Evolutionary conservation across 2,888 invertebrate species (phyloP), one percentile per base, ranked within the genome.

Genomic region (Tuta absoluta): DNA sequence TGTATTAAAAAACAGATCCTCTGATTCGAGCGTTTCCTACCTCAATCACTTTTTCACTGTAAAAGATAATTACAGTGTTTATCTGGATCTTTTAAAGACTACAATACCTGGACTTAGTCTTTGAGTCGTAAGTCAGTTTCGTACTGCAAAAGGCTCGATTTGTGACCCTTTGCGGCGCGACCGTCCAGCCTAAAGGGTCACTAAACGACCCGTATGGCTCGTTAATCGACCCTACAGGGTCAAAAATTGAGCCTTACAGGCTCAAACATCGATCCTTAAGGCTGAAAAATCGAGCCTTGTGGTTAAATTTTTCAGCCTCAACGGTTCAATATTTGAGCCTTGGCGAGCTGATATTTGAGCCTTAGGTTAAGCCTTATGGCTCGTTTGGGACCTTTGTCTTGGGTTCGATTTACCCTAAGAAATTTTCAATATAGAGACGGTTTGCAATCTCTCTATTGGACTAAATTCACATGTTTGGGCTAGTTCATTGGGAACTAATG

Each of bases 1-100:
- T 28, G 28, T 28, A 28, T 53, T 28, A n/a, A n/a, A 28, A 28
- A 28, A 33, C 33, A 33, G 33, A 33, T 33, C 33, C 33, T 7
- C 19, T 33, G 57, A 33, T 33, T 28, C 33, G 28, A 33, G 57
- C 57, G 28, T 57, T 24, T 10, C 57, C 10, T 57, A 33, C 33
- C 57, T 37, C 57, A 33, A n/a, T 57, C 33, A 28, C 33, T 49
- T 8, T 33, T 33, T 10, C 19, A 49, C 19, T 21, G 21, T 49
- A 21, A 21, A 8, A 49, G n/a, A 17, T 11, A 4, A 10, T 17
- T 21, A 49, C 49, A 17, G 21, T 49, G n/a, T 19, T 21, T 2
- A 49, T 21, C 1, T 21, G 17, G 17, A 49, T 17, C 19, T 49
- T 49, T 48, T 19, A 11, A 21, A 21, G 49, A 49, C 21, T 49